Percentiles rank a stretch among this genome's conserved stretches.
Evolutionary conservation across 2,888 invertebrate genomes (phyloP).

Genomic region (Andricus quercusramuli): DNA sequence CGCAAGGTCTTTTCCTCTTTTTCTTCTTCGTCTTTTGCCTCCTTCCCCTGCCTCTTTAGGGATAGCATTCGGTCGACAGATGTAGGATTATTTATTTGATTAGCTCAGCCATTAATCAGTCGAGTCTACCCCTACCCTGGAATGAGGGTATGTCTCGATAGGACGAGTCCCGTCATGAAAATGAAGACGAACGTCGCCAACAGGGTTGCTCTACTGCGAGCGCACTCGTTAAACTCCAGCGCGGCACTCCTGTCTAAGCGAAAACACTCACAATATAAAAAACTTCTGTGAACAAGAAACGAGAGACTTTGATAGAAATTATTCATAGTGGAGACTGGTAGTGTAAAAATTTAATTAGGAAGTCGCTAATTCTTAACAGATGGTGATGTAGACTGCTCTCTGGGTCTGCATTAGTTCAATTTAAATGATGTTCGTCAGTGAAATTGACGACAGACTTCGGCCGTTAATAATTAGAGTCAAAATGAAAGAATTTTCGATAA

Average conservation of each 20-base stretch:
- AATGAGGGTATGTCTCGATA: slow-evolving; percentile 38
- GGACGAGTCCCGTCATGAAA: slow-evolving; percentile 39
- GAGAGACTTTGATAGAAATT: slow-evolving; percentile 33
- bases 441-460: background rate
- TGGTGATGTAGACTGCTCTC: background rate
- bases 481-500: too few relatives aligned
- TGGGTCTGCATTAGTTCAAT: background rate
- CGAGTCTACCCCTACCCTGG: slow-evolving; percentile 42
- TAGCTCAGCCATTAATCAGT: slow-evolving; percentile 70
- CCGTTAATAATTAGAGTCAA: too few relatives aligned
- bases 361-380: slow-evolving; percentile 26
- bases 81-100: slow-evolving; percentile 74
- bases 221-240: slow-evolving; percentile 33
- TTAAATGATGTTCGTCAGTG: background rate
- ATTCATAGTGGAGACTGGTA: background rate
- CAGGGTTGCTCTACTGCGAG: slow-evolving; percentile 19
- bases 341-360: slow-evolving; percentile 29
- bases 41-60: slow-evolving; percentile 33
- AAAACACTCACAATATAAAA: slow-evolving; percentile 8
- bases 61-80: slow-evolving; percentile 71
- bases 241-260: slow-evolving; percentile 8
- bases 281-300: slow-evolving; percentile 32
- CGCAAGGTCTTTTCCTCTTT: slow-evolving; percentile 56
- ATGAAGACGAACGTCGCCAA: slow-evolving; percentile 38
- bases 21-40: slow-evolving; percentile 47